phyloP scores from a whole-genome alignment of 2,113 vertebrate genomes.

The Cyphomyrus discorhynchus region DNA sequence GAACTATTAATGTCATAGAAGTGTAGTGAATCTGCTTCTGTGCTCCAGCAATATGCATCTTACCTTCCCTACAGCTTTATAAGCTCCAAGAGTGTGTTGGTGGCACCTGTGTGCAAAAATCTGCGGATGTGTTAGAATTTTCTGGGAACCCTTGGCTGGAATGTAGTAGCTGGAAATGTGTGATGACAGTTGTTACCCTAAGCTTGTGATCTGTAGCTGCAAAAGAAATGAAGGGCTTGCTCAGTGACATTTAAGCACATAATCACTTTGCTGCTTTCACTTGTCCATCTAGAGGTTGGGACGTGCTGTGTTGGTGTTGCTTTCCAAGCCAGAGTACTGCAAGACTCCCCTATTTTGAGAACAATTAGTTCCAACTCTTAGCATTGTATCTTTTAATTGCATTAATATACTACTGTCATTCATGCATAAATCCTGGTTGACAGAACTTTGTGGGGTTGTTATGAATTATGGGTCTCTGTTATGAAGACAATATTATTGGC shows the following conservation, averaged over 20 bases:
- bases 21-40: neutral
- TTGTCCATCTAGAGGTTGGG: neutral
- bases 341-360: neutral
- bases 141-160: neutral
- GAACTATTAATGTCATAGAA: neutral
- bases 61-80: neutral
- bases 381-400: neutral
- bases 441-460: neutral
- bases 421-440: neutral
- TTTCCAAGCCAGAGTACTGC: neutral
- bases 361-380: neutral
- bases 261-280: neutral
- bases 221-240: neutral
- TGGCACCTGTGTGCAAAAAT: neutral
- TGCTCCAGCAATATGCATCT: neutral
- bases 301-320: neutral
- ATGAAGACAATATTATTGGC: neutral
- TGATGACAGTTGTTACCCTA: neutral
- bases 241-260: neutral
- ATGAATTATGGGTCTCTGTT: neutral
- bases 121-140: neutral
- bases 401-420: neutral
- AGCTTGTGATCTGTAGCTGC: neutral
- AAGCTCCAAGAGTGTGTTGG: neutral
- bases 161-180: neutral